Conservation (phyloP, 2,113 vertebrate species). For the Prionailurus bengalensis region DNA sequence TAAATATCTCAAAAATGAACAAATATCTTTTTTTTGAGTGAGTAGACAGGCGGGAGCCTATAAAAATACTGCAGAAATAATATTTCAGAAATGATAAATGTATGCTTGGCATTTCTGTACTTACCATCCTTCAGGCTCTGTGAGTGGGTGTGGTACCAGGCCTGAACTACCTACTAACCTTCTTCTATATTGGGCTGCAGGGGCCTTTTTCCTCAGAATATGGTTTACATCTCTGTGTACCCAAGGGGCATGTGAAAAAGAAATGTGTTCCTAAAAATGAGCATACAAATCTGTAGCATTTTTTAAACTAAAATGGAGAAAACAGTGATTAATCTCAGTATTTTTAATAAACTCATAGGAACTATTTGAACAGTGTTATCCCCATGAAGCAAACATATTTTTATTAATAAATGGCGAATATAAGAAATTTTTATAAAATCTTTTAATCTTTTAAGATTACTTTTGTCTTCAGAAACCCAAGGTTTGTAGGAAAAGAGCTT, state of each 20-base stretch:
- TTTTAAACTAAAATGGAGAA: neutral
- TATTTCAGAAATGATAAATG: neutral
- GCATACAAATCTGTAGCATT: neutral
- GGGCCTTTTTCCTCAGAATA: neutral
- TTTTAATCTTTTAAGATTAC: constrained; percentile 24
- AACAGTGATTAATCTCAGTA: constrained; percentile 1
- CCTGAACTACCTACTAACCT: no score
- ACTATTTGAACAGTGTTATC: neutral
- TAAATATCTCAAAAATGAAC: neutral
- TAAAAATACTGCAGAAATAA: neutral
- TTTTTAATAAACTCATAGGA: neutral
- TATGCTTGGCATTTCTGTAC: neutral
- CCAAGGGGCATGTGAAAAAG: neutral
- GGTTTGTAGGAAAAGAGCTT: neutral
- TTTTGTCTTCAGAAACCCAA: constrained; percentile 33
- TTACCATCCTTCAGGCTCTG: neutral
- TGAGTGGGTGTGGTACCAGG: neutral
- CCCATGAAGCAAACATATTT: neutral
- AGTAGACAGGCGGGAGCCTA: neutral
- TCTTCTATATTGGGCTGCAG: neutral
- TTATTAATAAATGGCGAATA: constrained; percentile 23
- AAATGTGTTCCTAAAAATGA: neutral
- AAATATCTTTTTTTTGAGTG: neutral
- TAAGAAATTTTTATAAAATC: neutral
- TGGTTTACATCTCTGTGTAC: neutral